Base-by-base conservation (phyloP, 2,888 invertebrate genomes). In the Perdita meconis region DNA sequence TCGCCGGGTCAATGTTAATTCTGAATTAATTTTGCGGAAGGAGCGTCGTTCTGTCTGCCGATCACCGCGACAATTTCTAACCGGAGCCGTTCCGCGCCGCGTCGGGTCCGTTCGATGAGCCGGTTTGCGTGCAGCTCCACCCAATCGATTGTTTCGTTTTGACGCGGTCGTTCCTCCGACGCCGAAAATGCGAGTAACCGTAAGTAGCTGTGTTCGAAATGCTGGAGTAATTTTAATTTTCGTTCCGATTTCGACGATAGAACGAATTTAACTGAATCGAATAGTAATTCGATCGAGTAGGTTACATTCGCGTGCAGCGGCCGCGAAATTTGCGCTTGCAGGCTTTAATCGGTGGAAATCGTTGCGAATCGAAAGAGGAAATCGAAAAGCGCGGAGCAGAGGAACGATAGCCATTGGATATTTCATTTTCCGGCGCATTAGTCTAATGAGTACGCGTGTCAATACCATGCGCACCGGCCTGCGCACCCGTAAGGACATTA, bases 1-100 rank as follows among this genome's bases (percentile, higher is more conserved):
- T 87, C 82, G 70, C 59, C 67, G 61, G 79, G 81, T 75, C 81
- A 64, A 78, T 64, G 80, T 64, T 78, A 72, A 78, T 79, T 56
- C 71, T 16, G 71, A 72, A 68, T 79, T 77, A 78, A 80, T 78
- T 80, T 73, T 51, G 38, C 59, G 63, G 63, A 53, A 63, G 57
- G 36, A 51, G 34, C 59, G 13, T 12, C 10, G 10, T 22, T n/a
- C n/a, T 53, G 40, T 6, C 42, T 13, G 26, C 64, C 47, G 42
- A 42, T 59, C 26, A 24, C 10, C 22, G 6, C 34, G 0, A 4
- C 6, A 40, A 6, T 19, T 12, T 1, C 10, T 6, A 56, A 26
- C 61, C 53, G 13, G 24, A 47, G 12, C 42, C 16, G 26, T 22
- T 44, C 13, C 36, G n/a, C 38, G 22, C 1, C 26, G 16, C 16